These are phyloP conservation scores for Tyto alba DNA, from an alignment of 2,113 vertebrate genomes.

Conservation along the genomic window DNA sequence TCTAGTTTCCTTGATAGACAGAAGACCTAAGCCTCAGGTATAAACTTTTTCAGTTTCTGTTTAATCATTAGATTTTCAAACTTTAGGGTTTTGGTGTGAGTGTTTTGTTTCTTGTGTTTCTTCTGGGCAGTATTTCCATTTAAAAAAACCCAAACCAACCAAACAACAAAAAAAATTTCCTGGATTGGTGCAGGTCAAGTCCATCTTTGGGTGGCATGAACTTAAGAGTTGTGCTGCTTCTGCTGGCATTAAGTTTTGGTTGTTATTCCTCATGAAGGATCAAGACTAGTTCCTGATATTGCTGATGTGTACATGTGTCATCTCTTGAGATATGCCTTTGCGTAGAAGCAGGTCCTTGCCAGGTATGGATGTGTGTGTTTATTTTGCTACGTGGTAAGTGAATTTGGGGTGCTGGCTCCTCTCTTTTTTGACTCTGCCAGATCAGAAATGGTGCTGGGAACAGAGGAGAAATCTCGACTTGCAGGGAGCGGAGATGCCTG, in stretches of 20 bases:
- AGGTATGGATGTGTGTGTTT: background rate
- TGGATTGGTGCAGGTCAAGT: background rate
- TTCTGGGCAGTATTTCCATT: background rate
- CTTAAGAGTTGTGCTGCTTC: background rate
- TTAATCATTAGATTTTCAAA: background rate
- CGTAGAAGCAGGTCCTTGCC: background rate
- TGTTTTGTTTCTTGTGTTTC: background rate
- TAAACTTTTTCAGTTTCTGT: background rate
- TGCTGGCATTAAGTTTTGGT: background rate
- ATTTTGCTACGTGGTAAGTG: background rate
- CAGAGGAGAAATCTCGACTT: background rate
- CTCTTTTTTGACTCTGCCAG: background rate
- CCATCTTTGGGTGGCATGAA: background rate
- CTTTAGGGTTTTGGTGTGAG: rapidly evolving
- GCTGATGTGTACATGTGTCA: background rate
- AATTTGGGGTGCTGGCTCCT: background rate
- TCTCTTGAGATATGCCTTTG: background rate
- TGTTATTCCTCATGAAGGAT: background rate
- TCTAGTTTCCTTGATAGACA: background rate
- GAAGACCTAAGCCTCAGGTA: background rate
- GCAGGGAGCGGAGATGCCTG: background rate
- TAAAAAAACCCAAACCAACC: too few species aligned
- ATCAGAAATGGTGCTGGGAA: background rate
- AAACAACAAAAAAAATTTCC: too few species aligned
- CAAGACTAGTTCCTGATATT: background rate